Base-by-base conservation (phyloP, 2,113 vertebrate genomes). In the Poeciliopsis occidentalis region DNA sequence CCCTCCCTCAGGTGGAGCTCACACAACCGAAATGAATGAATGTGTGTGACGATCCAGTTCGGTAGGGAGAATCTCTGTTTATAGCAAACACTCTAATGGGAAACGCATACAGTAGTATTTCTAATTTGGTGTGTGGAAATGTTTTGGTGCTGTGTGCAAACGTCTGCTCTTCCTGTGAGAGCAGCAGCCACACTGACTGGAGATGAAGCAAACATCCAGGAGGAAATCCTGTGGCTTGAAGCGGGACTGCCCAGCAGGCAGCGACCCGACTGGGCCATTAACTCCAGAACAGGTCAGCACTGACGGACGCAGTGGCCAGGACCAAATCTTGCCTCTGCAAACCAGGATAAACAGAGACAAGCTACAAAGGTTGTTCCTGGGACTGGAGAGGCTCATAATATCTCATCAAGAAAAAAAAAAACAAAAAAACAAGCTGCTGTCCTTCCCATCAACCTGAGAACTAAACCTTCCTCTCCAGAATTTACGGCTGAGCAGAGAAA, bases 221-320 rank as follows among this genome's bases (percentile, higher is more conserved):
- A 17, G 41, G 41, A 74, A 71, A 76, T 73, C 10, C 34, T 37
- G 34, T 37, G 34, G 34, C 10, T 37, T 11, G 34, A 37, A 37
- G 34, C 34, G 34, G 34, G 34, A 11, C 34, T 11, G 34, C 34
- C 34, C 34, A 37, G 34, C 34, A 37, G 34, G 34, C 34, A 3
- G 34, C 10, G 34, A 54, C 2, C 4, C 0, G 8, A 81, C 71
- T 60, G 47, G 73, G 30, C 71, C 57, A 61, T 15, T 60, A 75
- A 82, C 69, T 67, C 67, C 67, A 67, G 60, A 68, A n/a, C 13
- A 67, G 72, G 71, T 82, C 69, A 78, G 60, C 26, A 57, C 19
- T 66, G 82, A 80, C 74, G 63, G 70, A 32, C 71, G 17, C 51
- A 54, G 1, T 34, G 37, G 39, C 15, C 3, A 7, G 41, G 22